A percentile compares a stretch with the other conserved stretches of the same genome.
These are phyloP conservation scores for Drosophila arawakana DNA, from an alignment of 1,140 invertebrate species.

Conservation along the genomic window DNA sequence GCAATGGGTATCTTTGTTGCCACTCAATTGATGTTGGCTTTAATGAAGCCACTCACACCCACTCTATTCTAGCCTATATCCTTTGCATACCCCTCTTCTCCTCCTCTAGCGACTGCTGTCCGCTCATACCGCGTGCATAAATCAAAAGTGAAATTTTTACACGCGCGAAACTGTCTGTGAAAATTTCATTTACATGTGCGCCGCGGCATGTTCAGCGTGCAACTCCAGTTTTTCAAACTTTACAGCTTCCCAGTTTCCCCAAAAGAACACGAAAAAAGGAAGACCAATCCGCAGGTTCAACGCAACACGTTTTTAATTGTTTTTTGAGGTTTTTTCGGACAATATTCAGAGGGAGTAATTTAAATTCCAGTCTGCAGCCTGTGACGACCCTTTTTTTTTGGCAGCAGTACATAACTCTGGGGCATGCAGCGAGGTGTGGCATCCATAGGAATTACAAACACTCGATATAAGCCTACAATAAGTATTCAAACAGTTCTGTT, in stretches of 20 bases:
- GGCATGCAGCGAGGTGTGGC: not conserved
- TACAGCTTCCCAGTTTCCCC: conserved; percentile 15
- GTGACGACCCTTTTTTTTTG: conserved; percentile 19
- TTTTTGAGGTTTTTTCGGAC: conserved; percentile 55
- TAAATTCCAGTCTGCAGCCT: conserved; percentile 49
- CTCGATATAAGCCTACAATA: too few relatives aligned
- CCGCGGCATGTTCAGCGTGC: conserved; percentile 41
- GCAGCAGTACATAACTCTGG: not conserved
- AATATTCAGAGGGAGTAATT: conserved; percentile 48
- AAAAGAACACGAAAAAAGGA: not conserved
- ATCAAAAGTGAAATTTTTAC: conserved; percentile 82
- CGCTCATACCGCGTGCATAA: conserved; percentile 47
- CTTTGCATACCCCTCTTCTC: not conserved
- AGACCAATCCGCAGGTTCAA: conserved; percentile 39
- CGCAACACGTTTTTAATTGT: conserved; percentile 74
- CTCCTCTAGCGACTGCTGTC: not conserved
- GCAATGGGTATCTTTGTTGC: conserved; percentile 54
- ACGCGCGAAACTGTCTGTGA: conserved; percentile 76
- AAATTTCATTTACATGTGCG: conserved; percentile 73
- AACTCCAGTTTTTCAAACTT: conserved; percentile 12
- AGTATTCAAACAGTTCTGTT: too few relatives aligned
- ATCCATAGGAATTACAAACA: not conserved
- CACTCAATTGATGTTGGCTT: conserved; percentile 43
- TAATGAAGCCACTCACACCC: not conserved
- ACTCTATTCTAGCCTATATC: not conserved